These are phyloP conservation scores for Ceratoteleas bidentatus DNA, from an alignment of 1,140 invertebrate species.

Conservation along the genomic window DNA sequence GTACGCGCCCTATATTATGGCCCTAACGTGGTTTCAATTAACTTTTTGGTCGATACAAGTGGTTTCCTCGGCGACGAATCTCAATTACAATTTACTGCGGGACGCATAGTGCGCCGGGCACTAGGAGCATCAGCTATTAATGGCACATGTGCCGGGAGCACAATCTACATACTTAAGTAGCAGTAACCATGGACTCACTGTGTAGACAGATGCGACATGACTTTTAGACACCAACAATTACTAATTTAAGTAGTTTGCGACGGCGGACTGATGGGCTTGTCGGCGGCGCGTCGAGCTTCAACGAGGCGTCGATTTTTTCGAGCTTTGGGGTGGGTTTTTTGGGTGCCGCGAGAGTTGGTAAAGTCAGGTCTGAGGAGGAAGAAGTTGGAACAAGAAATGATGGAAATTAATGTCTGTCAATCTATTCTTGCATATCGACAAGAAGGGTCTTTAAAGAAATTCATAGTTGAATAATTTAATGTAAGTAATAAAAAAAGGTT, in stretches of 20 bases:
- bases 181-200: conserved; percentile 53
- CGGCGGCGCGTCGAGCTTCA: conserved; percentile 4
- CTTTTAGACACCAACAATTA: conserved; percentile 66
- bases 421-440: too few relatives aligned
- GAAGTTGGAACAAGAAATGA: too few relatives aligned
- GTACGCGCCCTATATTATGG: conserved; percentile 30
- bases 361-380: too few relatives aligned
- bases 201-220: conserved; percentile 58
- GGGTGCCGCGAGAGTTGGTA: too few relatives aligned
- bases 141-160: conserved; percentile 66
- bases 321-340: too few relatives aligned
- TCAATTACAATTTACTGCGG: conserved; percentile 65
- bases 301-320: conserved; percentile 19
- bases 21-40: conserved; percentile 65
- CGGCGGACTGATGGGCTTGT: conserved; percentile 33
- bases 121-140: conserved; percentile 67
- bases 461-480: too few relatives aligned
- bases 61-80: conserved; percentile 64
- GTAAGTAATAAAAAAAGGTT: too few relatives aligned
- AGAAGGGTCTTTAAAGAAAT: too few relatives aligned
- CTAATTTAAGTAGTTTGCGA: conserved; percentile 55
- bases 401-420: too few relatives aligned
- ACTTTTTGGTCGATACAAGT: conserved; percentile 67
- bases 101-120: conserved; percentile 50
- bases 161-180: conserved; percentile 70